A percentile compares a stretch with the other conserved stretches of the same genome.
These are phyloP conservation scores for Sialia sialis DNA, from an alignment of 2,113 vertebrate species.

Conservation along the genomic window DNA sequence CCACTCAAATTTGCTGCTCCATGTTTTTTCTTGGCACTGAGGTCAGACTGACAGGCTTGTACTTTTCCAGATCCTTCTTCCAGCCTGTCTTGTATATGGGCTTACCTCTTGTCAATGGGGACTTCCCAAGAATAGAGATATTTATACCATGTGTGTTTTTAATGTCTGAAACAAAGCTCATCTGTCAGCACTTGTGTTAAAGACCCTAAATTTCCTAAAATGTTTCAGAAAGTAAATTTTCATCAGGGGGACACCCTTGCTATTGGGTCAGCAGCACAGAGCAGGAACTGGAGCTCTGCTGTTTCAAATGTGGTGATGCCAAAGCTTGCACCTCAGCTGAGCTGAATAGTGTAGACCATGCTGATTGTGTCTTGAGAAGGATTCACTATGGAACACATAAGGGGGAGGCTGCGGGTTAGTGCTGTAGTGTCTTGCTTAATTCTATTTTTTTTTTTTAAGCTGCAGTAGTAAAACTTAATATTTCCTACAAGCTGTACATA, in stretches of 20 bases:
- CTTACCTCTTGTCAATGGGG: neutral
- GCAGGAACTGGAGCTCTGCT: neutral
- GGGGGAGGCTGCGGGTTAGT: neutral
- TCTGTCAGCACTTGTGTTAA: neutral
- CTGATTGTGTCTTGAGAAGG: neutral
- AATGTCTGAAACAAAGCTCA: neutral
- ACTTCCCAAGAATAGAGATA: neutral
- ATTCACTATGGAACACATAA: neutral
- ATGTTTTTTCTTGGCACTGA: neutral
- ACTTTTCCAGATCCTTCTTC: neutral
- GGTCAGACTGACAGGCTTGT: neutral
- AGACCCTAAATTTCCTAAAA: neutral
- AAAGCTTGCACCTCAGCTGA: neutral
- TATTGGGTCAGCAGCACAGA: neutral
- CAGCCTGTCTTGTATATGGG: neutral
- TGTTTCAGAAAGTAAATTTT: neutral
- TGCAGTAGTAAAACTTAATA: neutral
- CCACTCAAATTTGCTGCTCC: neutral
- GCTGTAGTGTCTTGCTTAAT: neutral
- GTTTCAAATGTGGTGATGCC: rapidly evolving
- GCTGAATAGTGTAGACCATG: neutral
- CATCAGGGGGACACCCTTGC: no score
- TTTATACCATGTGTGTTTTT: neutral
- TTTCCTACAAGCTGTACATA: neutral
- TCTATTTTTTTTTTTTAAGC: neutral